phyloP scores from a whole-genome alignment of 2,888 invertebrate genomes.

The Papilio protenor region DNA sequence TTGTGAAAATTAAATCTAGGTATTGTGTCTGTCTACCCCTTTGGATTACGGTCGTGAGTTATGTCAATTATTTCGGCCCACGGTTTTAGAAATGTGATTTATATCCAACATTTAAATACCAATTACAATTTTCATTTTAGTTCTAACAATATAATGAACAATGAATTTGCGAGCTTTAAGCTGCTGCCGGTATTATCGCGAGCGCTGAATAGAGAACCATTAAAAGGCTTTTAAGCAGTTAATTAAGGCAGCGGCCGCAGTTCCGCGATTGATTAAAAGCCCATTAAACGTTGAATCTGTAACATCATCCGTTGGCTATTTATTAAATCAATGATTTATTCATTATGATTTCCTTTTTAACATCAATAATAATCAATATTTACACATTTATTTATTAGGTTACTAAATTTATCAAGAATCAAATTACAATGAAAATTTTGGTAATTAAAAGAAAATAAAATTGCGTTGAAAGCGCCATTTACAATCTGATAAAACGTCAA shows the following conservation, averaged over 20 bases:
- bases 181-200: slow-evolving; percentile 4
- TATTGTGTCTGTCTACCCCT: too few relatives aligned
- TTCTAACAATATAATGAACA: slow-evolving; percentile 1
- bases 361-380: not conserved
- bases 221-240: slow-evolving; percentile 27
- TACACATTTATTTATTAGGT: too few relatives aligned
- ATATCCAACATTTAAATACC: not conserved
- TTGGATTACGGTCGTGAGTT: too few relatives aligned
- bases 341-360: not conserved
- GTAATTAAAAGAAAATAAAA: too few relatives aligned
- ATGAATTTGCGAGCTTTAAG: slow-evolving; percentile 14
- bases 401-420: too few relatives aligned
- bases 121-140: not conserved
- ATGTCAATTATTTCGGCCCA: too few relatives aligned
- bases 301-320: not conserved
- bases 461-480: too few relatives aligned
- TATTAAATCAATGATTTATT: not conserved
- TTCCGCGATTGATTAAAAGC: slow-evolving; percentile 17
- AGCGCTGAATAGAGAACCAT: slow-evolving; percentile 14
- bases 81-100: too few relatives aligned
- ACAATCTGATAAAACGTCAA: too few relatives aligned
- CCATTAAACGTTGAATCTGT: not conserved
- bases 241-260: slow-evolving; percentile 22
- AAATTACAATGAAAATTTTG: too few relatives aligned
- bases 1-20: too few relatives aligned